Conservation (phyloP, 2,797 vertebrate genomes). For the Tarsius wallacei region DNA sequence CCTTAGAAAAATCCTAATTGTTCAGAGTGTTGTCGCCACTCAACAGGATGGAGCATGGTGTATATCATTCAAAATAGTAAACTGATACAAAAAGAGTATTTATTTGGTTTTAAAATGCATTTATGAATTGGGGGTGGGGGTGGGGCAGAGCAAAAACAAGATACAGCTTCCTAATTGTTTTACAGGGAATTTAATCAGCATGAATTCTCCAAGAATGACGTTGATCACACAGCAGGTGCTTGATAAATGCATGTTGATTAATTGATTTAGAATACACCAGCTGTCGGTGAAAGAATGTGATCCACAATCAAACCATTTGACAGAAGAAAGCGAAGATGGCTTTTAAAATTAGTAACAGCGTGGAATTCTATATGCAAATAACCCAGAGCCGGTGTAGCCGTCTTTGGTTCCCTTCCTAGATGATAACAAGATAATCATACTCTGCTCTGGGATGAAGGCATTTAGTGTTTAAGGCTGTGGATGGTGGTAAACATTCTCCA, state of each 20-base stretch:
- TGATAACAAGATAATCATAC: slow-evolving; percentile 52
- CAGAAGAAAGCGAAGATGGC: slow-evolving; percentile 81
- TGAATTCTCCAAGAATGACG: slow-evolving; percentile 79
- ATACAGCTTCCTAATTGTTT: slow-evolving; percentile 80
- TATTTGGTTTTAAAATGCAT: slow-evolving; percentile 75
- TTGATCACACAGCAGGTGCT: slow-evolving; percentile 86
- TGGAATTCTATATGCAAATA: slow-evolving; percentile 76
- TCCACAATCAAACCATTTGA: slow-evolving; percentile 84
- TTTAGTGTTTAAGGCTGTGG: slow-evolving; percentile 20
- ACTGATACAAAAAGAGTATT: slow-evolving; percentile 67
- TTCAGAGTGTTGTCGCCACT: slow-evolving; percentile 24
- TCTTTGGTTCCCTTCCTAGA: slow-evolving; percentile 44
- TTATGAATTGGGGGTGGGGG: slow-evolving; percentile 50
- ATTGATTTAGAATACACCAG: slow-evolving; percentile 85
- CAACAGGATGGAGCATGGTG: slow-evolving; percentile 56
- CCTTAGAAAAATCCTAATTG: slow-evolving; percentile 69
- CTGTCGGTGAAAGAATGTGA: slow-evolving; percentile 81
- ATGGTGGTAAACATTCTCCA: neutral
- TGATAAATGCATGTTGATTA: slow-evolving; percentile 87
- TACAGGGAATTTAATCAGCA: slow-evolving; percentile 85
- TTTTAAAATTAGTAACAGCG: slow-evolving; percentile 82
- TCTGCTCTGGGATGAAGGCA: slow-evolving; percentile 32
- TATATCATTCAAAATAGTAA: slow-evolving; percentile 74
- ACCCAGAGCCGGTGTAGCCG: slow-evolving; percentile 3
- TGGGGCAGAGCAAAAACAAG: slow-evolving; percentile 66